Evolutionary conservation across 2,113 vertebrate species (phyloP).

Genomic region (Nothobranchius kuhntae): DNA sequence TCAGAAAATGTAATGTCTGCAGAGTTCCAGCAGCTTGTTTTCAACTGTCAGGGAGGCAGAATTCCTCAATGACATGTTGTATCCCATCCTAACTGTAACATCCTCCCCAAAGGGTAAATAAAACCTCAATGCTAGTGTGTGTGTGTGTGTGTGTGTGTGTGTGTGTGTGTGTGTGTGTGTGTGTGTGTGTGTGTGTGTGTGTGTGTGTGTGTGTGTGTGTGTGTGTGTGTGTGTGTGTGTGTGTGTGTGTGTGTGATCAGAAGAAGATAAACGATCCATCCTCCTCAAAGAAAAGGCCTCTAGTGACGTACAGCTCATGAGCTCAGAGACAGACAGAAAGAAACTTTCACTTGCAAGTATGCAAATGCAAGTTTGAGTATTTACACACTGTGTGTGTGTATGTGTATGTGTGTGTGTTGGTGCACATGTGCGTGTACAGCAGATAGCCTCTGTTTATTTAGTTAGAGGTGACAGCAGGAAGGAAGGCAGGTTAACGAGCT

Average conservation of each 20-base stretch:
- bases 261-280: constrained; percentile 50
- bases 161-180: constrained; percentile 22
- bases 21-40: constrained; percentile 66
- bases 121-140: constrained; percentile 45
- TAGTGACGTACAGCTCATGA: constrained; percentile 28
- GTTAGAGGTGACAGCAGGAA: constrained; percentile 80
- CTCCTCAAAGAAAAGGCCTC: constrained; percentile 45
- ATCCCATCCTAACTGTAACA: constrained; percentile 74
- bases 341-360: constrained; percentile 29
- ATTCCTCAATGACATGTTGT: constrained; percentile 76
- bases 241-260: constrained; percentile 36
- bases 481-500: constrained; percentile 79
- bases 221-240: constrained; percentile 27
- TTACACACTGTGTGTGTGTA: neutral
- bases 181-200: constrained; percentile 29
- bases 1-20: constrained; percentile 40
- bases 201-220: constrained; percentile 23
- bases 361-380: constrained; percentile 18
- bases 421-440: constrained; percentile 43
- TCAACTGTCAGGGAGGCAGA: constrained; percentile 67
- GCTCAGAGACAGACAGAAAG: constrained; percentile 21
- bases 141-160: constrained; percentile 19
- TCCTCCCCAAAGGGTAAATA: constrained; percentile 74
- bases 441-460: constrained; percentile 77
- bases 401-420: constrained; percentile 18